Conservation (phyloP, 2,113 vertebrate genomes). For the Actenoides lindsayi region DNA sequence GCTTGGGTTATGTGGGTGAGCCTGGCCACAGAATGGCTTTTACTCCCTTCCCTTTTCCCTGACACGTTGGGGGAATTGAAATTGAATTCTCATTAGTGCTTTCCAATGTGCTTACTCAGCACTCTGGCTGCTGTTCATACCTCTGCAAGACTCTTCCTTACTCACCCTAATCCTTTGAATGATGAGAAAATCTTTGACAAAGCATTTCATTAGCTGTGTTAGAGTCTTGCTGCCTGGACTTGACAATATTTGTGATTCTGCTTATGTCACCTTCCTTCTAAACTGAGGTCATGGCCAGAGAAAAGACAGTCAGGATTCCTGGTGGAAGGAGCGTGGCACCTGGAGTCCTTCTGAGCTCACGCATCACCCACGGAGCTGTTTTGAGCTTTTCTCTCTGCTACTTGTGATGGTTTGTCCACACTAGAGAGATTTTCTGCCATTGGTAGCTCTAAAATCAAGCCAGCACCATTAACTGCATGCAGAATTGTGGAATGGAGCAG, state of each 20-base stretch:
- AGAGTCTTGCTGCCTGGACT: background rate
- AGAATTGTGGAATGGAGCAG: background rate
- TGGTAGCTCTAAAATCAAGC: background rate
- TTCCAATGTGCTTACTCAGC: background rate
- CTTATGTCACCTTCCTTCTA: background rate
- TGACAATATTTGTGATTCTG: background rate
- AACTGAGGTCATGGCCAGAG: background rate
- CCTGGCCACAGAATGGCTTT: background rate
- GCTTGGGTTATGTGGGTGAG: fast-evolving
- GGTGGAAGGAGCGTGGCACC: fast-evolving
- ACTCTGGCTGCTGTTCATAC: background rate
- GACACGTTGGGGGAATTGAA: background rate
- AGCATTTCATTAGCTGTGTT: background rate
- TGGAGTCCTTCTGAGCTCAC: background rate
- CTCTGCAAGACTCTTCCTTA: background rate
- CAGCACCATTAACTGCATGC: background rate
- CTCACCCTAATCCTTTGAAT: background rate
- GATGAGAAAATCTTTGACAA: background rate
- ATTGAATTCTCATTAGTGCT: background rate
- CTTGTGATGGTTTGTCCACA: background rate
- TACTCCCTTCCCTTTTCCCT: background rate
- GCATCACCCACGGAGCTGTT: background rate
- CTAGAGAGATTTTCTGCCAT: background rate
- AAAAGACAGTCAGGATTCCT: background rate
- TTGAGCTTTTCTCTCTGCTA: background rate